Base-by-base conservation (phyloP, 2,113 vertebrate species). In the Apodemus speciosus region DNA sequence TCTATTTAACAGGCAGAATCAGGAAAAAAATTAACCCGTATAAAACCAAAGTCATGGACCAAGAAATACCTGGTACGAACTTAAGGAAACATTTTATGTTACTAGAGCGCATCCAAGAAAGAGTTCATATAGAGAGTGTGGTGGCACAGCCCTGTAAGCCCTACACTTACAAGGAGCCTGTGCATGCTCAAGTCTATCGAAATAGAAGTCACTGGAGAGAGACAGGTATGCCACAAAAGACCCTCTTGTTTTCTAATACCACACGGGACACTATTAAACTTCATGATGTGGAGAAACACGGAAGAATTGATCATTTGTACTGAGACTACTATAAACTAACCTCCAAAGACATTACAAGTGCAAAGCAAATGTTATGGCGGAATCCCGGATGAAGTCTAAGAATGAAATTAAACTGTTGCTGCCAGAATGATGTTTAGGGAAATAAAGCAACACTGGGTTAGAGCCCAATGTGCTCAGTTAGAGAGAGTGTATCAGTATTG, bases 351-450 rank as follows among this genome's bases (percentile, higher is more conserved):
- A 69, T 84, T 27, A 88, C 18, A 92, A 21, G 38, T 58, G 49
- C 2, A 58, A 76, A 91, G 72, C 79, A 73, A 86, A 81, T 30
- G 64, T 32, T 87, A 43, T 2, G 88, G 64, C 1, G 35, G 64
- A 94, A 93, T 88, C 75, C 85, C 15, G 72, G 53, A 76, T 77
- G 27, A 93, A 92, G 16, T 43, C 71, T 88, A 92, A 94, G 60
- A 96, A 84, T 62, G 40, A 92, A 94, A 85, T 64, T 84, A 93
- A 95, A 91, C 93, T 76, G 53, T 6, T 13, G 56, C 64, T 80
- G 27, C 16, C 43, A 84, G 43, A 10, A 30, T 88, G 71, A 64
- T 40, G 49, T 71, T 92, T 80, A 56, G 51, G 40, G 81, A 93
- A 79, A 94, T 89, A 89, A 89, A 16, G 62, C 56, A 87, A 20